These are phyloP conservation scores for Gymnobelideus leadbeateri DNA, from an alignment of 2,113 vertebrate species.

Conservation along the genomic window DNA sequence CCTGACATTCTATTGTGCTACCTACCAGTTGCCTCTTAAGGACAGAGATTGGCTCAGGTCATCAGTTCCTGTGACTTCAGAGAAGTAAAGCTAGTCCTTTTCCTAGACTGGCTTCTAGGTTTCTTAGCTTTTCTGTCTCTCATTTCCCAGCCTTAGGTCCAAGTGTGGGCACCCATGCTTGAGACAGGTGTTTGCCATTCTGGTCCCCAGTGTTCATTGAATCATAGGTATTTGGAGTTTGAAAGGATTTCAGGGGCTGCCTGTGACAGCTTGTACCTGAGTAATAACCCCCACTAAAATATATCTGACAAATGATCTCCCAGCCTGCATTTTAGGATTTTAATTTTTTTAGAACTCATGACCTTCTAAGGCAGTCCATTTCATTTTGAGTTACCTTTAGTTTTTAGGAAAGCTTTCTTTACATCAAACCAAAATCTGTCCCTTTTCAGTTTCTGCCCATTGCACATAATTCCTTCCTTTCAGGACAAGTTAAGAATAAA, in stretches of 20 bases:
- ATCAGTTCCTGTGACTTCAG: background rate
- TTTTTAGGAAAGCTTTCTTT: background rate
- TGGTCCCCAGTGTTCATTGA: background rate
- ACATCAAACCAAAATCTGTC: background rate
- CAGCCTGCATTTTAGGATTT: background rate
- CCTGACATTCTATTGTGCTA: too few relatives aligned
- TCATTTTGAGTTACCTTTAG: background rate
- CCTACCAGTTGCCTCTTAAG: too few relatives aligned
- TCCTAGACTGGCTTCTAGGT: background rate
- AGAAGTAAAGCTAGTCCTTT: background rate
- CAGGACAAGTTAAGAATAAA: background rate
- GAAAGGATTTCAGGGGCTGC: background rate
- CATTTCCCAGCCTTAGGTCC: background rate
- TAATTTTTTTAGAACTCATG: background rate
- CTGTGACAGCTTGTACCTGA: background rate
- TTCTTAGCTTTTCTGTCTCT: background rate
- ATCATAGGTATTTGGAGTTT: background rate
- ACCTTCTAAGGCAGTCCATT: background rate
- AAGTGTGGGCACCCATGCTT: background rate
- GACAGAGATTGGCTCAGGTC: too few relatives aligned
- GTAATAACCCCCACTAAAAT: background rate
- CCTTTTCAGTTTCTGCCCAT: background rate
- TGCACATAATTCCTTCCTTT: background rate
- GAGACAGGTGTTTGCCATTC: background rate
- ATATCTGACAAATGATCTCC: background rate